These are phyloP conservation scores for Ctenosaura bakeri DNA, from an alignment of 2,797 vertebrate genomes.

Conservation along the genomic window DNA sequence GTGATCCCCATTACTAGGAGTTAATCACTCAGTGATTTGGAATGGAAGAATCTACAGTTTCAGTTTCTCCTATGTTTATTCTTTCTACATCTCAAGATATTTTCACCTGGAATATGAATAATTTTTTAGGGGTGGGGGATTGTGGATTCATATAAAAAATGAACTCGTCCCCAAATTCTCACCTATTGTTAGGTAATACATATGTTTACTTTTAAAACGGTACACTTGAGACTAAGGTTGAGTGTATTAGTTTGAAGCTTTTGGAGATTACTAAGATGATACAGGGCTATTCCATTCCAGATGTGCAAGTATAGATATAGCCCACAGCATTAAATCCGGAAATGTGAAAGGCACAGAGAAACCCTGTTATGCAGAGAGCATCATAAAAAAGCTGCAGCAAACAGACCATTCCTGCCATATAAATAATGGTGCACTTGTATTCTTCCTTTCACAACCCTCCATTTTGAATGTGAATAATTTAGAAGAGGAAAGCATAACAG, in stretches of 20 bases:
- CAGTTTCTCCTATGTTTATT: too few relatives aligned
- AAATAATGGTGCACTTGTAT: constrained; percentile 63
- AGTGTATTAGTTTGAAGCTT: constrained; percentile 63
- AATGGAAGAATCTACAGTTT: too few relatives aligned
- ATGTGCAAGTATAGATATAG: constrained; percentile 69
- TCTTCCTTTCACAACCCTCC: constrained; percentile 56
- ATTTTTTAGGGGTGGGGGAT: not conserved
- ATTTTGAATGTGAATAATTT: constrained; percentile 69
- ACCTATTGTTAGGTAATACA: not conserved
- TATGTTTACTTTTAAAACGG: not conserved
- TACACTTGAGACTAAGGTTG: constrained; percentile 39
- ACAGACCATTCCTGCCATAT: constrained; percentile 56
- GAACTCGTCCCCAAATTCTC: not conserved
- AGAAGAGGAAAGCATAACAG: constrained; percentile 58
- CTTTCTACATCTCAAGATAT: not conserved
- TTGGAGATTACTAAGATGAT: constrained; percentile 39
- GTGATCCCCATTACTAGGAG: too few relatives aligned
- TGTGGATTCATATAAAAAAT: not conserved
- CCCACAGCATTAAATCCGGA: constrained; percentile 50
- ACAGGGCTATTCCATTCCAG: constrained; percentile 35
- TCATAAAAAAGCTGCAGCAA: constrained; percentile 46
- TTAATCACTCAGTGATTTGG: too few relatives aligned
- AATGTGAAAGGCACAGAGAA: constrained; percentile 57
- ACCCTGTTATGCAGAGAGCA: constrained; percentile 36
- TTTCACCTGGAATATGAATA: not conserved